Conservation (phyloP, 2,113 vertebrate genomes). For the Zosterops pallidus region DNA sequence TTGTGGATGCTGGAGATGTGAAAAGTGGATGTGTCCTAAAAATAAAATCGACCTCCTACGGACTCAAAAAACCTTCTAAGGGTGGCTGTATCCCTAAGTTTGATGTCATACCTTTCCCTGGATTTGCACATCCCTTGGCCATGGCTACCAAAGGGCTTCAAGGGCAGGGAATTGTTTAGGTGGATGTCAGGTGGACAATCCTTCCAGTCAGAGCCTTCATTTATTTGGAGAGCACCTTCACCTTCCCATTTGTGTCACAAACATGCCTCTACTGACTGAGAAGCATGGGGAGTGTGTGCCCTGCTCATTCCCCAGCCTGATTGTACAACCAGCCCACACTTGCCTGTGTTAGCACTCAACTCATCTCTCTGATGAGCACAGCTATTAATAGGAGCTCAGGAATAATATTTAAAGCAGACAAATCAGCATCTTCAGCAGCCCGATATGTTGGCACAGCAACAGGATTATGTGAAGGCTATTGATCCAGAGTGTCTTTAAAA, state of each 20-base stretch:
- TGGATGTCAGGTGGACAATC: not conserved
- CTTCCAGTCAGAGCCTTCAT: not conserved
- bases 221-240: not conserved
- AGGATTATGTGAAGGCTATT: not conserved
- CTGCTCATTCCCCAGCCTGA: not conserved
- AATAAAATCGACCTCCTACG: not conserved
- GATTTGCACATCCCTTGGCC: not conserved
- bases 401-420: not conserved
- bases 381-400: not conserved
- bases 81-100: not conserved
- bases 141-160: fast-evolving
- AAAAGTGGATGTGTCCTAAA: not conserved
- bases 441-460: not conserved
- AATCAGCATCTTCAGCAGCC: not conserved
- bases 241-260: not conserved
- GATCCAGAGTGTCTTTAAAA: not conserved
- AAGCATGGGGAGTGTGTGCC: not conserved
- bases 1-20: not conserved
- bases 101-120: not conserved
- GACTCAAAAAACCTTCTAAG: not conserved
- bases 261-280: not conserved
- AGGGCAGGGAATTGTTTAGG: not conserved
- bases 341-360: not conserved
- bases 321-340: not conserved
- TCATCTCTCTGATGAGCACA: not conserved